Evolutionary conservation across 1,140 invertebrate species (phyloP), one percentile per base, ranked within the genome.

Genomic region (Ceratina australensis): DNA sequence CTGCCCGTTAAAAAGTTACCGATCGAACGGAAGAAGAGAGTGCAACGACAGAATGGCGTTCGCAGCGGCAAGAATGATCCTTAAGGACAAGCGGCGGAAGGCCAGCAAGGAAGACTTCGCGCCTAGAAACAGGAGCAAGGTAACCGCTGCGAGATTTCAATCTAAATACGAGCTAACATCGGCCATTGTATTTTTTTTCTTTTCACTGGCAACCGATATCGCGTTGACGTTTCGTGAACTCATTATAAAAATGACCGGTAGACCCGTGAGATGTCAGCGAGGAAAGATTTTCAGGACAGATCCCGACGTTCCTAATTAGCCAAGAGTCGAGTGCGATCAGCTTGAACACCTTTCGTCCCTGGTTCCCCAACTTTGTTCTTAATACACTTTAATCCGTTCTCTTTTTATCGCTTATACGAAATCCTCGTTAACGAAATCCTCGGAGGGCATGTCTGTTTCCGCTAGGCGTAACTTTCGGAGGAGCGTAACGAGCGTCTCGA

Each of bases 31-130:
- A 8, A 65, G 18, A 65, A 59, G 18, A 65, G 54, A 82, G 50
- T 65, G 64, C 56, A 5, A 52, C 73, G 68, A 65, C 86, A 94
- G 93, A 86, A 96, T 96, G 95, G 95, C 95, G 87, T 96, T 96
- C 89, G 95, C 96, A 52, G 96, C 95, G 49, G 95, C 95, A 72
- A 93, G 96, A 61, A 96, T 96, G 95, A 96, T 96, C 83, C 91
- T 96, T 65, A 96, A 96, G 92, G 95, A 96, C 88, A 96, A 96
- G 89, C 91, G 95, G 76, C 93, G 95, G 87, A 96, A 96, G 93
- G 93, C 95, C 54, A 96, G 95, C 42, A 96, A 96, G 88, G 96
- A 96, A 90, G 95, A 96, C 88, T 95, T 95, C 89, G 89, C 91
- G 68, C 94, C 95, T 1, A 94, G 95, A 89, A 95, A 94, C 83